Evolutionary conservation across 2,113 vertebrate species (phyloP), one percentile per base, ranked within the genome.

Genomic region (Stomatorhinus ivindoensis): DNA sequence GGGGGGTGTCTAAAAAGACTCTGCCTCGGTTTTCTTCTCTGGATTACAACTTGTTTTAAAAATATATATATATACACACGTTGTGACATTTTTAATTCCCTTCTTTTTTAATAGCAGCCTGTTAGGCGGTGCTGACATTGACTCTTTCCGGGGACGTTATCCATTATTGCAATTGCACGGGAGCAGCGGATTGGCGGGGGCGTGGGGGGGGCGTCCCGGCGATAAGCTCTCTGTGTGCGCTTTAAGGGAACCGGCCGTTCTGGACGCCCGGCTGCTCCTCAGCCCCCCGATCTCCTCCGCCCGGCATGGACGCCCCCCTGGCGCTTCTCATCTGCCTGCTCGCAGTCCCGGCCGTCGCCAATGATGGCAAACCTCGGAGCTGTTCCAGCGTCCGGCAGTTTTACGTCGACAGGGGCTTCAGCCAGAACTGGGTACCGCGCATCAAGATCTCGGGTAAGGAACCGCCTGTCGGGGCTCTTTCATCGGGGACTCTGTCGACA

Each of bases 391-490:
- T 98, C 94, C 97, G 97, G 88, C 97, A 97, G 95, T 96, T 98
- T 94, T 99, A 99, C 95, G 97, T 96, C 92, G 96, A 97, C 91
- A 98, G 97, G 91, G 98, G 98, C 50, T 99, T 99, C 96, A 96
- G 96, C 85, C 94, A 97, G 46, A 95, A 89, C 91, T 97, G 95
- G 27, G 97, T 98, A 39, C 98, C 98, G 21, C 97, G 96, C 94
- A 96, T 95, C 0, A 97, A 98, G 93, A 98, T 99, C 92, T 98
- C 98, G 55, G 98, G 98, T 99, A 93, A 97, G 96, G 24, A 9
- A 84, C 69, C 47, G 24, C 39, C 82, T n/a, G 44, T 44, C 21
- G 44, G 39, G 21, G 82, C 24, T 84, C 82, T 83, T 19, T 83
- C 21, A 44, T 44, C 17, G 17, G 42, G 17, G 21, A 83, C 8